These are phyloP conservation scores for Sinocyclocheilus grahami DNA, from an alignment of 2,113 vertebrate genomes.

Conservation along the genomic window DNA sequence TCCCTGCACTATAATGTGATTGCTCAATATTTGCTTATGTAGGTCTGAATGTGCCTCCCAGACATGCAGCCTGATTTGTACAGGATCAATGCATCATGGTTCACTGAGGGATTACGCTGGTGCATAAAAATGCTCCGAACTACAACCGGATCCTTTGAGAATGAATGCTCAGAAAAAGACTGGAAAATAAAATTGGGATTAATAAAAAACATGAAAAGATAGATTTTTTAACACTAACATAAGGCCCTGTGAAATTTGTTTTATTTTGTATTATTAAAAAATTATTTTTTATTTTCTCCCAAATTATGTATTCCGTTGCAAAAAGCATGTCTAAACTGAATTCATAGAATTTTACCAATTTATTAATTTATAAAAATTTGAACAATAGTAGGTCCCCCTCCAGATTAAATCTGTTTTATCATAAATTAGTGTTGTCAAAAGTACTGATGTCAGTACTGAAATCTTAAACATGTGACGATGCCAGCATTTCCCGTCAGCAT, in stretches of 20 bases:
- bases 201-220: not conserved
- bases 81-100: constrained; percentile 18
- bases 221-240: not conserved
- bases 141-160: no score
- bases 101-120: not conserved
- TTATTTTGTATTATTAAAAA: no score
- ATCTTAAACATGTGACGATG: no score
- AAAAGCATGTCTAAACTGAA: not conserved
- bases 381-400: no score
- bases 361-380: no score
- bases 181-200: no score
- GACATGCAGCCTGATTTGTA: constrained; percentile 12
- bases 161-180: no score
- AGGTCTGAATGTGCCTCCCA: constrained; percentile 9
- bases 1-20: not conserved
- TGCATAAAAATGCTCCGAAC: not conserved
- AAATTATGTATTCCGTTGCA: not conserved
- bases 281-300: no score
- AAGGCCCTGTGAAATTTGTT: no score
- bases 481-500: no score
- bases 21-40: constrained; percentile 14
- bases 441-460: no score
- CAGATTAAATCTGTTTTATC: not conserved
- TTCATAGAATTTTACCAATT: not conserved
- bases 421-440: not conserved